phyloP scores from a whole-genome alignment of 2,797 vertebrate genomes.

The Pangasius larnaudii region DNA sequence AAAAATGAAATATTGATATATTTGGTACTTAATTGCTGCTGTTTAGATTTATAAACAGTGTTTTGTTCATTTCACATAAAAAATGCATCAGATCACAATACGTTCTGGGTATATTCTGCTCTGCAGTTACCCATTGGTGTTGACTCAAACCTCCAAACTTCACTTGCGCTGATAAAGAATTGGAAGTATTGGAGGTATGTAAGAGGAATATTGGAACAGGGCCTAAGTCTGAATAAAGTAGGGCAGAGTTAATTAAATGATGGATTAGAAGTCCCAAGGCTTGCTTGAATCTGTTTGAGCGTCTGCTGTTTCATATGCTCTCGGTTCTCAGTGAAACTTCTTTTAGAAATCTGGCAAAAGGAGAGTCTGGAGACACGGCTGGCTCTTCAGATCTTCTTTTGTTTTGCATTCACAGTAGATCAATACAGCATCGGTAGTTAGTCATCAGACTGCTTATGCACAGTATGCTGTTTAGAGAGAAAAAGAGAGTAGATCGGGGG shows the following conservation, averaged over 20 bases:
- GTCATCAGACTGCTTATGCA: constrained; percentile 19
- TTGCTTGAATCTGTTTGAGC: constrained; percentile 23
- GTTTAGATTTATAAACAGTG: neutral
- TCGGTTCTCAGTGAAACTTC: neutral
- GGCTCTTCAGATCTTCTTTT: neutral
- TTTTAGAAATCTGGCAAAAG: constrained; percentile 1
- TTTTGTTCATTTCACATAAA: neutral
- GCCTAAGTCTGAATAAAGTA: constrained; percentile 16
- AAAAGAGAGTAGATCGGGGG: neutral
- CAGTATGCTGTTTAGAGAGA: constrained; percentile 6
- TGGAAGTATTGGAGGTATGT: constrained; percentile 3
- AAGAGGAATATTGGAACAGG: constrained; percentile 4
- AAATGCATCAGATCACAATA: neutral
- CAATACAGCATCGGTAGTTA: constrained; percentile 1
- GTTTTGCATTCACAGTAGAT: constrained; percentile 18
- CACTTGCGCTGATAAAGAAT: constrained; percentile 4
- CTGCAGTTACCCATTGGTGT: neutral
- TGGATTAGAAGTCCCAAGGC: constrained; percentile 29
- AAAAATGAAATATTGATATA: neutral
- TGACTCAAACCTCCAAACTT: neutral
- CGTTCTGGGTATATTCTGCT: neutral
- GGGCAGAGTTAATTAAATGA: constrained; percentile 35
- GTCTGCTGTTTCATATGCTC: constrained; percentile 23
- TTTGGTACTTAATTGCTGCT: neutral
- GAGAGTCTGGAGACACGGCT: neutral